These are phyloP conservation scores for Nyctereutes procyonoides DNA, from an alignment of 2,113 vertebrate genomes.

Conservation along the genomic window DNA sequence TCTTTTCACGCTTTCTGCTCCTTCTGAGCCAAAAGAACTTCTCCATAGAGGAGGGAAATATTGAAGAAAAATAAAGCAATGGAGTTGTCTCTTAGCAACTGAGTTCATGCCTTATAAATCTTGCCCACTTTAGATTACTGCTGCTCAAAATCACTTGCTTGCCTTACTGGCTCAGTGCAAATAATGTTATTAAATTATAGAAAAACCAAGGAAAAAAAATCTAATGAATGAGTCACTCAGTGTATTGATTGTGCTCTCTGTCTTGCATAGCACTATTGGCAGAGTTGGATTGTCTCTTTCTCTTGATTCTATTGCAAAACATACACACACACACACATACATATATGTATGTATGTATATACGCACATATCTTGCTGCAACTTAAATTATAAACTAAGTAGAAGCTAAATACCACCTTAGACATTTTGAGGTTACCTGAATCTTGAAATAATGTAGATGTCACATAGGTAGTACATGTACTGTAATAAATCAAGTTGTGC, in stretches of 20 bases:
- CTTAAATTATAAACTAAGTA: slow-evolving; percentile 52
- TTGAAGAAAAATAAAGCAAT: slow-evolving; percentile 79
- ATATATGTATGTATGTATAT: not conserved
- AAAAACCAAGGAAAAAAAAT: slow-evolving; percentile 61
- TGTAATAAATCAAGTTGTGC: not conserved
- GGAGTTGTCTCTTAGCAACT: slow-evolving; percentile 80
- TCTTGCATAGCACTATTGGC: slow-evolving; percentile 41
- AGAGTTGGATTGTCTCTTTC: slow-evolving; percentile 30
- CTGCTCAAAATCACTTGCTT: slow-evolving; percentile 71
- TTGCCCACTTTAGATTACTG: slow-evolving; percentile 66
- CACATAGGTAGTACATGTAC: not conserved
- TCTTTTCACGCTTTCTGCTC: slow-evolving; percentile 72
- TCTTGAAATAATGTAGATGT: not conserved
- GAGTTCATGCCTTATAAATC: slow-evolving; percentile 76
- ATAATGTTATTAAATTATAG: slow-evolving; percentile 75
- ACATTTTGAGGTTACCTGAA: not conserved
- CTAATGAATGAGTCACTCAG: slow-evolving; percentile 49
- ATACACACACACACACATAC: not conserved
- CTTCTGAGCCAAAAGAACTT: slow-evolving; percentile 75
- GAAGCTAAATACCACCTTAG: slow-evolving; percentile 15
- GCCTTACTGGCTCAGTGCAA: slow-evolving; percentile 69
- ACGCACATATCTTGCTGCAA: slow-evolving; percentile 28
- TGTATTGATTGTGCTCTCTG: slow-evolving; percentile 21
- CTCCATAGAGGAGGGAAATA: slow-evolving; percentile 74
- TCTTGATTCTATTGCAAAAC: slow-evolving; percentile 45